Evolutionary conservation across 2,888 invertebrate species (phyloP), one percentile per base, ranked within the genome.

Genomic region (Ctena decussata): DNA sequence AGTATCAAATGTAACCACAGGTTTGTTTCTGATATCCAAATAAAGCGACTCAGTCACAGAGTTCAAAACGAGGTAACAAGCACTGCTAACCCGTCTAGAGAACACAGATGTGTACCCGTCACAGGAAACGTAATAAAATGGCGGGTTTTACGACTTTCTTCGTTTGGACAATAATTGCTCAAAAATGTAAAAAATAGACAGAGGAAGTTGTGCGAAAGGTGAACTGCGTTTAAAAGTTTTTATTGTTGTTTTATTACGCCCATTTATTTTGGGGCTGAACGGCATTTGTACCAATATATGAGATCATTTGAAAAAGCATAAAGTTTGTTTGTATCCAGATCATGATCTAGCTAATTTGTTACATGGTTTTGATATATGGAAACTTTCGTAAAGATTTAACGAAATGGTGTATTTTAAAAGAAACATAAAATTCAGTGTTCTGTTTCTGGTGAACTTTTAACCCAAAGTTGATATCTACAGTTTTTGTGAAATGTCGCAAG

Each of bases 51-150:
- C 0, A 6, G 65, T 65, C 35, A 65, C 35, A 65, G 65, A 35
- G 65, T 35, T 65, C 65, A 35, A 21, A 12, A 35, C 81, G 71
- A 49, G 77, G 80, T 60, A 49, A 41, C 32, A 32, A 37, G 71
- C 57, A 65, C 76, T 65, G 53, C 53, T 79, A 74, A 82, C 77
- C 76, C 72, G 72, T 30, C 71, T 76, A 60, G 60, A 44, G 37
- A 60, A 78, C 70, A 75, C 83, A 86, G 86, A 80, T 83, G 86
- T 70, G 73, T 72, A 60, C 78, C 76, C 77, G 44, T 73, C 79
- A 78, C 65, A 82, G 49, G 41, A 46, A 39, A 21, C 53, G 79
- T 30, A 60, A 77, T 86, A 86, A 86, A 86, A 83, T 83, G 74
- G 69, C 86, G 71, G 82, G 70, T 53, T 86, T 86, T 80, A 86